Percentiles rank a stretch among this genome's conserved stretches.
These are phyloP conservation scores for Hippocampus mohnikei DNA, from an alignment of 2,113 vertebrate species.

Conservation along the genomic window DNA sequence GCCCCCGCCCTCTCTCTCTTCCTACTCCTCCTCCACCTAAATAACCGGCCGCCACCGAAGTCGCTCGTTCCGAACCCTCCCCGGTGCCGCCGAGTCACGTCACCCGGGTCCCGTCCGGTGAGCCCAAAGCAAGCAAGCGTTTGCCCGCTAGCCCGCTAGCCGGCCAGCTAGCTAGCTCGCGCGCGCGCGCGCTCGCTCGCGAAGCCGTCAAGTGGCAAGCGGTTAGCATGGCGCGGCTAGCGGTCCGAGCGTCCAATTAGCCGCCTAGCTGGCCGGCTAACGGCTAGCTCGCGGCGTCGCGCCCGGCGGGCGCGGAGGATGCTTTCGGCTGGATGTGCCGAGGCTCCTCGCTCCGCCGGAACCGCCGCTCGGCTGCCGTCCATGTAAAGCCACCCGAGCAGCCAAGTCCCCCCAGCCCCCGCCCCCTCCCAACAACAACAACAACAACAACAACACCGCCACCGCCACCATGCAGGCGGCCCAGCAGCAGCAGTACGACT, in stretches of 20 bases:
- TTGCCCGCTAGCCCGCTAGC: constrained; percentile 4
- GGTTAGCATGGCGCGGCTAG: background rate
- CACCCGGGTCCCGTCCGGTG: background rate
- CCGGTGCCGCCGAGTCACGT: background rate
- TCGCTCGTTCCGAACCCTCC: constrained; percentile 5
- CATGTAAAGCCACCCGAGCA: constrained; percentile 40
- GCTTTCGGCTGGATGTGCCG: constrained; percentile 42
- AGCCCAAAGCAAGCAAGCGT: background rate
- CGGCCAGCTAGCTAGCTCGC: background rate
- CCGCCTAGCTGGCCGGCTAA: constrained; percentile 30
- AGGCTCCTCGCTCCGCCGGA: constrained; percentile 6
- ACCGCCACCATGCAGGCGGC: constrained; percentile 79
- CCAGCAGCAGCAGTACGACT: constrained; percentile 84
- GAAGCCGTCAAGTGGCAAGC: background rate
- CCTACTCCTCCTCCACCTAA: too few relatives aligned
- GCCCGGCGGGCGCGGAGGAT: constrained; percentile 48
- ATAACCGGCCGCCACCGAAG: background rate
- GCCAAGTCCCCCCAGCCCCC: constrained; percentile 7
- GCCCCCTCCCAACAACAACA: background rate
- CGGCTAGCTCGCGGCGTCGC: constrained; percentile 13
- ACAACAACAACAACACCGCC: constrained; percentile 37
- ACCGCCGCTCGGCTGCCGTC: constrained; percentile 11
- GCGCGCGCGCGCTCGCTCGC: too few relatives aligned
- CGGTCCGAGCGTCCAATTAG: background rate
- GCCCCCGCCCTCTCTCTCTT: background rate